Percentiles rank a stretch among this genome's conserved stretches.
phyloP scores from a whole-genome alignment of 2,888 invertebrate genomes.

The Aproaerema taeniolella region DNA sequence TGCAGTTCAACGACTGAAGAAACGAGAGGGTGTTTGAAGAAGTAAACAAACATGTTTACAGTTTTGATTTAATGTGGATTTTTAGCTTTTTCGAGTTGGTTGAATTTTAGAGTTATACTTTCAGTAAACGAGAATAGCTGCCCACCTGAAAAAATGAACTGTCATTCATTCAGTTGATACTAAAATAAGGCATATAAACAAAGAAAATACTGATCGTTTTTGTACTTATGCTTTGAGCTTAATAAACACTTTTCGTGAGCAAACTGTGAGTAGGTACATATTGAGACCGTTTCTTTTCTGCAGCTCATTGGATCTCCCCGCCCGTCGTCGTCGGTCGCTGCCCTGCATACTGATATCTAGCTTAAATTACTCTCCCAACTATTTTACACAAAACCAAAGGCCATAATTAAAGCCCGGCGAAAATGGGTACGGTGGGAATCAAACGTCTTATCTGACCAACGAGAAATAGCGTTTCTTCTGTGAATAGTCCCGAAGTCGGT shows the following conservation, averaged over 20 bases:
- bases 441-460: constrained; percentile 75
- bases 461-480: constrained; percentile 72
- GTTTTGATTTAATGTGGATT: constrained; percentile 42
- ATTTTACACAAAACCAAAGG: constrained; percentile 75
- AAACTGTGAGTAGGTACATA: no score
- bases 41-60: constrained; percentile 61
- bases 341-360: constrained; percentile 67
- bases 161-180: no score
- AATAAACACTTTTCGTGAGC: no score
- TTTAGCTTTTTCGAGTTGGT: constrained; percentile 29
- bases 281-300: no score
- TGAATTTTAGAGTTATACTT: no score
- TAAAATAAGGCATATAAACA: no score
- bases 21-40: constrained; percentile 59
- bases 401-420: constrained; percentile 73
- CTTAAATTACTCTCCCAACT: constrained; percentile 75
- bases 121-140: no score
- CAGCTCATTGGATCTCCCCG: constrained; percentile 47
- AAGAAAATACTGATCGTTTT: no score
- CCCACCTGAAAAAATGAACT: no score
- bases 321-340: constrained; percentile 45
- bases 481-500: constrained; percentile 66
- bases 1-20: constrained; percentile 73
- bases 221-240: no score
- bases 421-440: constrained; percentile 72